Conservation (phyloP, 2,113 vertebrate species). For the Microcebus jonahi region DNA sequence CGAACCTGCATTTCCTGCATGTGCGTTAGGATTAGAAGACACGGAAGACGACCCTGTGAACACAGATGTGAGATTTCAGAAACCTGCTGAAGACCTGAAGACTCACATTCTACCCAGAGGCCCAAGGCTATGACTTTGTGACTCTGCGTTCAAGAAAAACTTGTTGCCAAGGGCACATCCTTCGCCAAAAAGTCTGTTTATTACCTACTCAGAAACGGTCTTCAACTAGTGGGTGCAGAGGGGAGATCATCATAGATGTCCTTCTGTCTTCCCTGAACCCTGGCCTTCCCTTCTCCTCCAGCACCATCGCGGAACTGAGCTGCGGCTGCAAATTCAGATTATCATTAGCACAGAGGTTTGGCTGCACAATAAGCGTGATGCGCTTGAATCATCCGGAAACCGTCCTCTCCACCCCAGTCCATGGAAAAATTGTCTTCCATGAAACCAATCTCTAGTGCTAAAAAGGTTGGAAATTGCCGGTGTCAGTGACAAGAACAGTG, state of each 20-base stretch:
- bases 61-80: slow-evolving; percentile 48
- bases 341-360: too few relatives aligned
- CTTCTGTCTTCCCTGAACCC: background rate
- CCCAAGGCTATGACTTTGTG: background rate
- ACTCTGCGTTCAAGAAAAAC: background rate
- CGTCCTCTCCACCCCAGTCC: too few relatives aligned
- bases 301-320: background rate
- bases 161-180: background rate
- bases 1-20: slow-evolving; percentile 47
- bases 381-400: too few relatives aligned
- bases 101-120: background rate
- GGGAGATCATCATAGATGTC: background rate
- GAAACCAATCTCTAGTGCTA: too few relatives aligned
- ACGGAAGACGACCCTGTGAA: background rate
- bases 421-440: too few relatives aligned
- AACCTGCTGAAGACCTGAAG: background rate
- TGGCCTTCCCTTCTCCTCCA: background rate
- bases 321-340: too few relatives aligned
- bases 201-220: background rate
- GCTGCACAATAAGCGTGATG: too few relatives aligned
- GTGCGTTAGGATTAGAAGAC: slow-evolving; percentile 53
- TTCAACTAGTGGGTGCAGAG: background rate
- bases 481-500: background rate
- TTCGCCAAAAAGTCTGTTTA: background rate
- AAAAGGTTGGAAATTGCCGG: background rate